Conservation (phyloP, 1,140 invertebrate genomes). For the Nylanderia fulva region DNA sequence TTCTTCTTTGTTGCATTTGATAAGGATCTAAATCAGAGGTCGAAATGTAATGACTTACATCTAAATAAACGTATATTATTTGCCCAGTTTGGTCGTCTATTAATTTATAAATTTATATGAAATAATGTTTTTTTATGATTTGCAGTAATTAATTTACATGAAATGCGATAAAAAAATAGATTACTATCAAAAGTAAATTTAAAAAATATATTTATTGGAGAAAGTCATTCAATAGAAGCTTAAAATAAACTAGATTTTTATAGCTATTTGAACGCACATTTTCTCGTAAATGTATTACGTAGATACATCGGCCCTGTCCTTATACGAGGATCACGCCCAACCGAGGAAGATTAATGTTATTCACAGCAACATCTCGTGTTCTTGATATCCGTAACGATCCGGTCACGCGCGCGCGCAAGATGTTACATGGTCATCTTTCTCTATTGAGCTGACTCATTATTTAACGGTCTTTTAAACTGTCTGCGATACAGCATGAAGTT, state of each 20-base stretch:
- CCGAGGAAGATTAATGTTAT: conserved; percentile 59
- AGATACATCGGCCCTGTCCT: not conserved
- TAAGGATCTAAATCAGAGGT: no score
- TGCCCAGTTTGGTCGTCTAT: no score
- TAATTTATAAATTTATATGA: no score
- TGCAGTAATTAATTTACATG: not conserved
- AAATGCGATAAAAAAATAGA: not conserved
- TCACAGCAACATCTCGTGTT: conserved; percentile 48
- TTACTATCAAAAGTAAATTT: not conserved
- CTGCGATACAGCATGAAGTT: conserved; percentile 24
- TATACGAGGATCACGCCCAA: conserved; percentile 16
- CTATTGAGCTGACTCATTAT: conserved; percentile 64
- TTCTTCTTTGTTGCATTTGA: no score
- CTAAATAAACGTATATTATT: no score
- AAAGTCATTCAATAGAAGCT: conserved; percentile 1
- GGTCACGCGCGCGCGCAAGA: conserved; percentile 45
- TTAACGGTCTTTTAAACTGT: conserved; percentile 64
- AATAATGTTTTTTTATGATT: no score
- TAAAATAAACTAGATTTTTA: not conserved
- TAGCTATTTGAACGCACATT: conserved; percentile 7
- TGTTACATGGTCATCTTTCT: conserved; percentile 61
- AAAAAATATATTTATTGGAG: not conserved
- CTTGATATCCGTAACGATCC: conserved; percentile 15
- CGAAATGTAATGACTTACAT: no score
- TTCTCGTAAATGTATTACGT: conserved; percentile 19